These are phyloP conservation scores for Mesoclemmys tuberculata DNA, from an alignment of 2,113 vertebrate species.

Conservation along the genomic window DNA sequence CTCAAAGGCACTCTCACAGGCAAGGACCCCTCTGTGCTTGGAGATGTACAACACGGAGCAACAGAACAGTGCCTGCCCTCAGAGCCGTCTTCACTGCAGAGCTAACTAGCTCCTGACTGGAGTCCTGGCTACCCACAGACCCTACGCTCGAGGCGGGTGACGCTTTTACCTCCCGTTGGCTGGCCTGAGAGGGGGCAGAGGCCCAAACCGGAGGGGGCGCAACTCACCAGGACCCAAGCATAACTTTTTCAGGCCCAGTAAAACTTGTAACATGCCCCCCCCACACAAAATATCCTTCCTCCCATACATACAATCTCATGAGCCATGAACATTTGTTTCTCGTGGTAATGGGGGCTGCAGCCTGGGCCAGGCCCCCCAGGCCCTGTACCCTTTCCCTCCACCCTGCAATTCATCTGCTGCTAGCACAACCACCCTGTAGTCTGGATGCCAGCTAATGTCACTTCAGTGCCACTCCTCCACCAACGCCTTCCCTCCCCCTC, in stretches of 20 bases:
- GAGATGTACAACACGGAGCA: too few species aligned
- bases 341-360: too few species aligned
- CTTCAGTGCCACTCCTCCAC: background rate
- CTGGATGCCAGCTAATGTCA: background rate
- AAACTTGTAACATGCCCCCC: too few species aligned
- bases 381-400: too few species aligned
- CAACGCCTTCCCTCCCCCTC: background rate
- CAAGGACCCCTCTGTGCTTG: background rate
- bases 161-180: background rate
- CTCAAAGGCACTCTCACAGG: background rate
- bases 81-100: too few species aligned
- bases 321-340: too few species aligned
- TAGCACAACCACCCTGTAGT: background rate
- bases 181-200: background rate
- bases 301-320: too few species aligned
- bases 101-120: background rate
- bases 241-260: too few species aligned
- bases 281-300: too few species aligned
- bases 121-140: background rate
- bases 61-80: too few species aligned
- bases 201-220: background rate
- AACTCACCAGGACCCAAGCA: too few species aligned
- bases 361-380: too few species aligned
- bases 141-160: background rate
- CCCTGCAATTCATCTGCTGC: background rate